These are phyloP conservation scores for Galeopterus variegatus DNA, from an alignment of 2,113 vertebrate species.

Conservation along the genomic window DNA sequence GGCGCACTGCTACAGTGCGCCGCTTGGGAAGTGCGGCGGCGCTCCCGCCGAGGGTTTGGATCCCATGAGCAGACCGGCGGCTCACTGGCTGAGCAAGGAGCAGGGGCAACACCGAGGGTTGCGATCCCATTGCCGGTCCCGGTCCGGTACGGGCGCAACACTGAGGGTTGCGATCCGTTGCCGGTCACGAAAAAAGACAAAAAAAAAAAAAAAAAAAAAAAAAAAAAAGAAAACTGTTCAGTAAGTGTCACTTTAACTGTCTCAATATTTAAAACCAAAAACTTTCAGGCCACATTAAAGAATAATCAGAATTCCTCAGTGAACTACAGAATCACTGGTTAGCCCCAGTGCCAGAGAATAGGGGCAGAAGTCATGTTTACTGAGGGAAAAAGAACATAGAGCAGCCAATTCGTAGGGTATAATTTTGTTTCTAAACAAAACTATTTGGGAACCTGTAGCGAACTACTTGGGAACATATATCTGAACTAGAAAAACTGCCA, in stretches of 20 bases:
- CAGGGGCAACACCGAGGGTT: no score
- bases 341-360: neutral
- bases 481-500: neutral
- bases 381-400: neutral
- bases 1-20: no score
- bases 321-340: neutral
- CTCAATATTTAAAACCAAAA: slow-evolving; percentile 27
- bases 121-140: no score
- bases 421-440: slow-evolving; percentile 57
- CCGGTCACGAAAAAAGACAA: no score
- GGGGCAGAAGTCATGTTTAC: neutral
- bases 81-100: no score
- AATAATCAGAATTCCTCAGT: neutral
- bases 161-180: no score
- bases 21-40: no score
- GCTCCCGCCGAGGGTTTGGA: no score
- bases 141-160: no score
- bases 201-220: slow-evolving; percentile 29
- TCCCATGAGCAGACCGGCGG: no score
- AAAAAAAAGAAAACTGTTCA: slow-evolving; percentile 15
- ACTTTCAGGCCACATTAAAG: neutral
- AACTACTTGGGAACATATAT: neutral
- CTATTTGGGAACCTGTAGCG: neutral
- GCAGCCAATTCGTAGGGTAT: neutral
- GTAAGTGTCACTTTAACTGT: neutral